Base-by-base conservation (phyloP, 2,113 vertebrate species). In the Rhagologus leucostigma region DNA sequence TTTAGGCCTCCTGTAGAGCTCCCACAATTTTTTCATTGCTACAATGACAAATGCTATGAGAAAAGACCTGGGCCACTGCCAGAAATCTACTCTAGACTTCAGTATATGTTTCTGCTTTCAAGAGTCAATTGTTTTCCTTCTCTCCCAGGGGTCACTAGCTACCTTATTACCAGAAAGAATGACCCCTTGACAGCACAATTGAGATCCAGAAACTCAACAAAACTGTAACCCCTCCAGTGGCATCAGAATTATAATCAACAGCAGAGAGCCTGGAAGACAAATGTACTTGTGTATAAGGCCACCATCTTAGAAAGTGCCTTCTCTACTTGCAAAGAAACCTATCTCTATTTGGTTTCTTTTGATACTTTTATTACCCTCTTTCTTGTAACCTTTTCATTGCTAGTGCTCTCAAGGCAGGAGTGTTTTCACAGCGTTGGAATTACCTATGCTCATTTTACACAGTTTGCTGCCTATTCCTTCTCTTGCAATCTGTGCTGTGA, bases 81-180 rank as follows among this genome's bases (percentile, higher is more conserved):
- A 97, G 96, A 93, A 97, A 90, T 84, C 82, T 94, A 93, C 95
- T 95, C 96, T 87, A 73, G 41, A 89, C 89, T 97, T 96, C 70
- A 92, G 94, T 87, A 73, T 87, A 91, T 92, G 90, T 97, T 97
- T 96, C 94, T 82, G 92, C 94, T 97, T 97, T 97, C 81, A 93
- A 90, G 95, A 95, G 78, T 94, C 96, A 95, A 96, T 95, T 97
- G 95, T 97, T 97, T 97, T 96, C 87, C 87, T 91, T 97, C 75
- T 95, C 96, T 98, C 96, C 93, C 96, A 91, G 94, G 95, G 91
- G 97, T 95, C 94, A 96, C 96, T 94, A 95, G 91, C 95, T 97
- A 96, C 96, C 97, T 97, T 97, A 96, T 97, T 97, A 97, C 94
- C 90, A 97, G 95, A 95, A 98, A 97, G 92, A 98, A 97, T 96